phyloP scores from a whole-genome alignment of 2,113 vertebrate species.

The Andinoacara biseriatus region DNA sequence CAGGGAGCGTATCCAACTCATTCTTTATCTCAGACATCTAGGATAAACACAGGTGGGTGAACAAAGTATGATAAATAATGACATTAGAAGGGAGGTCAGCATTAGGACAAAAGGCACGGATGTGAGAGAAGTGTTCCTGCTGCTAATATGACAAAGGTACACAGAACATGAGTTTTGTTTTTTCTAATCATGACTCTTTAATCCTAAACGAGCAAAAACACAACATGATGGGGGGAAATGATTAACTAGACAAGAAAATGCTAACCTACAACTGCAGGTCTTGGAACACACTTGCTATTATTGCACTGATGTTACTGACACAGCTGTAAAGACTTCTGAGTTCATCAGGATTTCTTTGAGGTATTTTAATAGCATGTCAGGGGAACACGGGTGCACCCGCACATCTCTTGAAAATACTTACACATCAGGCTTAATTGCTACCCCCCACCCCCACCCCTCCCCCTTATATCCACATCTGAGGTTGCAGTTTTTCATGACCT shows the following conservation, averaged over 20 bases:
- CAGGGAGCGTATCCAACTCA: conserved; percentile 89
- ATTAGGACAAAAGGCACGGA: neutral
- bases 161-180: rapidly evolving
- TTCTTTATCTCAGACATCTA: conserved; percentile 94
- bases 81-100: neutral
- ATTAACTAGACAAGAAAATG: neutral
- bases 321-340: conserved; percentile 2
- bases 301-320: neutral
- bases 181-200: neutral
- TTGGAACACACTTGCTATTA: neutral
- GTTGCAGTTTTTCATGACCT: conserved; percentile 6
- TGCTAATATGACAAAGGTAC: neutral
- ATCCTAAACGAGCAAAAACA: neutral
- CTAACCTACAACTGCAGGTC: neutral
- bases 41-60: neutral
- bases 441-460: neutral
- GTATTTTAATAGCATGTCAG: neutral
- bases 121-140: neutral
- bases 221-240: neutral
- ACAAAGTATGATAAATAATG: neutral
- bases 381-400: neutral
- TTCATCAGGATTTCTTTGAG: conserved; percentile 12
- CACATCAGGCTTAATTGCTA: neutral
- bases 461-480: neutral
- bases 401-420: neutral